These are phyloP conservation scores for Forbesichthys papilliferus DNA, from an alignment of 2,113 vertebrate genomes.

Conservation along the genomic window DNA sequence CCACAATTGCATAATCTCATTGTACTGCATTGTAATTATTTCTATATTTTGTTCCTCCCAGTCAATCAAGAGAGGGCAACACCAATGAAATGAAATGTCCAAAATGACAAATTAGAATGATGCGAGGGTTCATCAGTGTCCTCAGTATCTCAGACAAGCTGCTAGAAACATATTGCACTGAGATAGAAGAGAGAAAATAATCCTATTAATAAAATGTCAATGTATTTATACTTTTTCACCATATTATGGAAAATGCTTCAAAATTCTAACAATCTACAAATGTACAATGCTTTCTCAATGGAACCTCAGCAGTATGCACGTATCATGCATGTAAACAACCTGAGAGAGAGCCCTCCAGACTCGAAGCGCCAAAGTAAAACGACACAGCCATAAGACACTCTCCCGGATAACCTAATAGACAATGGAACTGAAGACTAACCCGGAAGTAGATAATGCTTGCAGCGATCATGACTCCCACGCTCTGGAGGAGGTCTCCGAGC, in stretches of 20 bases:
- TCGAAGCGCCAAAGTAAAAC: too few relatives aligned
- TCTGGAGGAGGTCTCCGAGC: conserved; percentile 94
- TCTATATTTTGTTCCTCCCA: too few relatives aligned
- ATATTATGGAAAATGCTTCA: too few relatives aligned
- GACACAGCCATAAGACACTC: not conserved
- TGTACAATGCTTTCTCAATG: too few relatives aligned
- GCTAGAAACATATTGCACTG: conserved; percentile 20
- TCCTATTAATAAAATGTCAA: not conserved
- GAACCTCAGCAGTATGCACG: too few relatives aligned
- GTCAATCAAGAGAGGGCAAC: too few relatives aligned
- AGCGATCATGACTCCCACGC: conserved; percentile 89
- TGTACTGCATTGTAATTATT: too few relatives aligned
- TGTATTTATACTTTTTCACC: not conserved
- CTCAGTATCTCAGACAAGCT: not conserved
- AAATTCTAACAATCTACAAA: too few relatives aligned
- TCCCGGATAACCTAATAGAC: not conserved
- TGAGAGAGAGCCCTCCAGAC: too few relatives aligned
- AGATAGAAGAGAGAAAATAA: not conserved
- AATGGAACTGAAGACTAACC: conserved; percentile 73
- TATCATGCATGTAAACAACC: too few relatives aligned
- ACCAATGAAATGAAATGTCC: too few relatives aligned
- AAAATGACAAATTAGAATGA: not conserved
- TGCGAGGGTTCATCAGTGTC: conserved; percentile 1
- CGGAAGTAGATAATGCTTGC: conserved; percentile 93
- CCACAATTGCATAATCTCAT: too few relatives aligned